A percentile compares a stretch with the other conserved stretches of the same genome.
Conservation (phyloP, 2,113 vertebrate genomes). For the Sapayoa aenigma region DNA sequence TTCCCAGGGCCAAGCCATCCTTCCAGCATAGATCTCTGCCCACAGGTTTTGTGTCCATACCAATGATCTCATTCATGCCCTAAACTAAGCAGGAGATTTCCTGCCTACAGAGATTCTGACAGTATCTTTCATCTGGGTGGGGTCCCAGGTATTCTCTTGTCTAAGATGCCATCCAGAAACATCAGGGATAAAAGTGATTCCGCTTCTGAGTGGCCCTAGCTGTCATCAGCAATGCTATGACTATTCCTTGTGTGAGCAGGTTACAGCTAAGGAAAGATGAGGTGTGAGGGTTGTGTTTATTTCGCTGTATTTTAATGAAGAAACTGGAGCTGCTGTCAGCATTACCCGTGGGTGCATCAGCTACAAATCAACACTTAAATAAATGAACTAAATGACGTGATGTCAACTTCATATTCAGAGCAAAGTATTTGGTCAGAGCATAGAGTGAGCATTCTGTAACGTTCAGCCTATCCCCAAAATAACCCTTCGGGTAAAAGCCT, state of each 20-base stretch:
- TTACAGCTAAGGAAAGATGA: constrained; percentile 32
- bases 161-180: constrained; percentile 5
- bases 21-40: neutral
- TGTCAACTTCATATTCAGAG: constrained; percentile 26
- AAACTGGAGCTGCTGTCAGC: constrained; percentile 61
- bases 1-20: neutral
- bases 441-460: constrained; percentile 12
- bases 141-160: constrained; percentile 8
- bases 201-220: constrained; percentile 3
- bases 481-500: constrained; percentile 23
- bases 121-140: constrained; percentile 5
- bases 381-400: constrained; percentile 56
- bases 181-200: neutral
- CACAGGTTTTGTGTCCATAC: neutral
- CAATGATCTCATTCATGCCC: neutral
- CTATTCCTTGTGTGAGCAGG: constrained; percentile 28
- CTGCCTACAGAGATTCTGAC: neutral
- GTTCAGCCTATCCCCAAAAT: constrained; percentile 20
- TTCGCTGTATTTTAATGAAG: constrained; percentile 61
- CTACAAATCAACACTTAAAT: constrained; percentile 62
- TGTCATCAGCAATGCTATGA: constrained; percentile 46
- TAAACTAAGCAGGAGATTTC: neutral
- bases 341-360: constrained; percentile 52
- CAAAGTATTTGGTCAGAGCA: constrained; percentile 30
- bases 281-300: constrained; percentile 64